Percentiles rank a stretch among this genome's conserved stretches.
Conservation (phyloP, 2,113 vertebrate genomes). For the Crotalus horridus region DNA sequence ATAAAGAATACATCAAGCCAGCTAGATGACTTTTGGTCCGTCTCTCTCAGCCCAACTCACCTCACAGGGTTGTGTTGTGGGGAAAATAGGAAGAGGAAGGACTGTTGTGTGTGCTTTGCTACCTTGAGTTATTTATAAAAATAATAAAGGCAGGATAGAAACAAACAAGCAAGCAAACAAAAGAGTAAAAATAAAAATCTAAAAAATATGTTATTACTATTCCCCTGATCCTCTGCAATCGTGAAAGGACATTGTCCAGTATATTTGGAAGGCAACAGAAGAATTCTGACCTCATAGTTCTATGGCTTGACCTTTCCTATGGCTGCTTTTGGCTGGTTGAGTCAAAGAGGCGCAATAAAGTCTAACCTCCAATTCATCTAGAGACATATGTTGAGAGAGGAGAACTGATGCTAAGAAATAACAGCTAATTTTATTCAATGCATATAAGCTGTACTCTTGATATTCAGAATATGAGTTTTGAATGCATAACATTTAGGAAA, state of each 20-base stretch:
- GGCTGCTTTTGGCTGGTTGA: not conserved
- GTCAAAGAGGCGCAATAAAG: not conserved
- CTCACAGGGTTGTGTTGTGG: too few relatives aligned
- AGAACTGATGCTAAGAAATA: not conserved
- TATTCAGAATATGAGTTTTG: not conserved
- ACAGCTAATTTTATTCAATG: not conserved
- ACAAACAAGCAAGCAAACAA: too few relatives aligned
- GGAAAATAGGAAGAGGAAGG: too few relatives aligned
- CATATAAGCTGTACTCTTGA: not conserved
- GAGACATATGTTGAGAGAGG: not conserved
- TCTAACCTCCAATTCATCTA: not conserved
- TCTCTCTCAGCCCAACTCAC: too few relatives aligned
- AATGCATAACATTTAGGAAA: not conserved
- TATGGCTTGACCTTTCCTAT: not conserved
- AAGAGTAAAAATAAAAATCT: not conserved
- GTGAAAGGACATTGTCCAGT: not conserved
- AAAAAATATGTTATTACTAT: not conserved
- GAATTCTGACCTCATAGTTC: not conserved
- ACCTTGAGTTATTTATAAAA: too few relatives aligned
- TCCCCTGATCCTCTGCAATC: not conserved
- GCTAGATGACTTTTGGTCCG: too few relatives aligned
- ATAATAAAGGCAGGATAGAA: too few relatives aligned
- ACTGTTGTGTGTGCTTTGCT: too few relatives aligned
- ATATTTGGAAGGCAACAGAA: not conserved
- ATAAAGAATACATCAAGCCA: not conserved